Percentiles rank a stretch among this genome's conserved stretches.
These are phyloP conservation scores for Gallinago jamesoni DNA, from an alignment of 2,113 vertebrate species.

Conservation along the genomic window DNA sequence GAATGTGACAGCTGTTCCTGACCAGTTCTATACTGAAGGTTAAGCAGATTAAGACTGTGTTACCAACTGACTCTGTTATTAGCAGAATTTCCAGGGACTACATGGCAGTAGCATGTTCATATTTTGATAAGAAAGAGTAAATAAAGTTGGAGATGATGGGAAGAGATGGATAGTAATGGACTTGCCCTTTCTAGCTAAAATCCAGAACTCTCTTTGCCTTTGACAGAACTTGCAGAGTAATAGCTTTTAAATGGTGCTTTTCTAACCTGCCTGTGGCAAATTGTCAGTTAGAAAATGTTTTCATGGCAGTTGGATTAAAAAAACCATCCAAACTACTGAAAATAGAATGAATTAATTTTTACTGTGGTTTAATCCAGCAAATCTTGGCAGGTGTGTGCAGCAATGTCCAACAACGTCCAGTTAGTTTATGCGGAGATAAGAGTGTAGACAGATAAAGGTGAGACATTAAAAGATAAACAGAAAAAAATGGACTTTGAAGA, in stretches of 20 bases:
- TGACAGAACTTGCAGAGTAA: not conserved
- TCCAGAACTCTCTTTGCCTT: not conserved
- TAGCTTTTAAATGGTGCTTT: not conserved
- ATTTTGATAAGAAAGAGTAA: slow-evolving; percentile 3
- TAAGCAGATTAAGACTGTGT: not conserved
- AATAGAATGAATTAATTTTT: not conserved
- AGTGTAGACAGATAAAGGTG: not conserved
- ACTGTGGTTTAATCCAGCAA: not conserved
- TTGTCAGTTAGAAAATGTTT: not conserved
- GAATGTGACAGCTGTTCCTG: not conserved
- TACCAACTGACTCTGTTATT: not conserved
- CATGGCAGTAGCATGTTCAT: not conserved
- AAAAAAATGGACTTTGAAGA: not conserved
- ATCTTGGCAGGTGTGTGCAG: not conserved
- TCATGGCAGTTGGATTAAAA: not conserved
- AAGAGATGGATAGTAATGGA: not conserved
- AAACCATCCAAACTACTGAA: not conserved
- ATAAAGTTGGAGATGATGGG: not conserved
- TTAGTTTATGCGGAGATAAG: not conserved
- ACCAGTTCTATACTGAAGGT: not conserved
- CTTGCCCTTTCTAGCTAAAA: not conserved
- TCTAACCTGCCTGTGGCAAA: not conserved
- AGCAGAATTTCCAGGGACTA: not conserved
- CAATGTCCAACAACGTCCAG: not conserved
- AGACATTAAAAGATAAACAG: not conserved